Conservation (phyloP, 2,797 vertebrate species). For the Urosaurus nigricauda region DNA sequence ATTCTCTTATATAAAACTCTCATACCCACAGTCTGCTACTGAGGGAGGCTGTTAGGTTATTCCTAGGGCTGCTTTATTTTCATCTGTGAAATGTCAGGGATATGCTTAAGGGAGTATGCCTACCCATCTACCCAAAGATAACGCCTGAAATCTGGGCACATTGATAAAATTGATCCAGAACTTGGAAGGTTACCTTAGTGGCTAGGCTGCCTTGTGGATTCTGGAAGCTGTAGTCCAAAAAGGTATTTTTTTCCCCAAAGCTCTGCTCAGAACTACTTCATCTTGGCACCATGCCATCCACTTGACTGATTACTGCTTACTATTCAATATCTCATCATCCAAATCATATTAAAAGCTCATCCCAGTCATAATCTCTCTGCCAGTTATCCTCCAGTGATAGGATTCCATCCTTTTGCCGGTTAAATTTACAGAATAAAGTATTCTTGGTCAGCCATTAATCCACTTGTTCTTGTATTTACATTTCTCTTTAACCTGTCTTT, state of each 20-base stretch:
- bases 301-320: constrained; percentile 1
- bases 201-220: too few relatives aligned
- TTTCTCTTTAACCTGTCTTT: background rate
- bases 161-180: background rate
- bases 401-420: fast-evolving
- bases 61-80: background rate
- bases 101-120: background rate
- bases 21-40: background rate
- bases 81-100: too few relatives aligned
- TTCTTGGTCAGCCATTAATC: background rate
- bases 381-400: background rate
- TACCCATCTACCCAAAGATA: background rate
- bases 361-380: background rate
- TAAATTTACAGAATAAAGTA: constrained; percentile 15
- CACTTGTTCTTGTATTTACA: background rate
- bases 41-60: background rate
- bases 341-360: background rate
- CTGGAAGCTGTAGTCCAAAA: too few relatives aligned
- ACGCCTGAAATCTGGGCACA: background rate
- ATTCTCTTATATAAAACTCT: background rate
- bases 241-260: too few relatives aligned
- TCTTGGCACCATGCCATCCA: background rate
- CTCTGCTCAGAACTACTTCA: background rate
- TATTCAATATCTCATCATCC: constrained; percentile 13
- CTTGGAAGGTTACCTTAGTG: too few relatives aligned